Conservation (phyloP, 2,888 invertebrate species). For the Leucophenga montana region DNA sequence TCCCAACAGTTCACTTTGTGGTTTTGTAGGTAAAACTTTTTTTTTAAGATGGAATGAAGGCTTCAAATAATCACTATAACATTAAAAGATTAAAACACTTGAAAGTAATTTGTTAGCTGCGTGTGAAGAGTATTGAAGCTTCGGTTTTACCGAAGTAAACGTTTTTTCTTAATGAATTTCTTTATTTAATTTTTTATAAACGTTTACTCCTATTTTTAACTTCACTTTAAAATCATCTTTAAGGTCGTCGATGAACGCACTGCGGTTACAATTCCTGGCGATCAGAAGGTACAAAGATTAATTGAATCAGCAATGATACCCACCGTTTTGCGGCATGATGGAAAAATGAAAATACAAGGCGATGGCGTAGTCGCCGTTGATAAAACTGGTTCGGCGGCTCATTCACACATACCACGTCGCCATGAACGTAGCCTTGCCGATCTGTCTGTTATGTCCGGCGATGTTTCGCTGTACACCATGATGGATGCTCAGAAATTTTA, state of each 20-base stretch:
- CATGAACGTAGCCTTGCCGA: constrained; percentile 68
- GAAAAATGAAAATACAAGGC: constrained; percentile 64
- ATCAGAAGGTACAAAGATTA: constrained; percentile 69
- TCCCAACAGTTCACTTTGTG: no score
- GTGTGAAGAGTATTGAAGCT: no score
- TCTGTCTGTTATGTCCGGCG: constrained; percentile 71
- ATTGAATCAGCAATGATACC: constrained; percentile 65
- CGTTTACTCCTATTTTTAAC: no score
- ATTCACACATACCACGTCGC: constrained; percentile 45
- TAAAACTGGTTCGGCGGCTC: not conserved
- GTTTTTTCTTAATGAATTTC: no score
- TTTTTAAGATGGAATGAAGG: no score
- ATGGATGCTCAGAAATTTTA: constrained; percentile 73
- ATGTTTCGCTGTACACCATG: constrained; percentile 72
- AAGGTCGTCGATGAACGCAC: constrained; percentile 71
- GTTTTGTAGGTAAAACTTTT: no score
- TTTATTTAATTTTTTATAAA: no score
- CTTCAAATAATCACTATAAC: no score
- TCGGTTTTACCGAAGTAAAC: no score
- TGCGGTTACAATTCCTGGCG: constrained; percentile 68
- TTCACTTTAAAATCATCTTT: not conserved
- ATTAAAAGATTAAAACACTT: no score
- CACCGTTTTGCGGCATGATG: constrained; percentile 70
- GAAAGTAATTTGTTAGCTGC: no score
- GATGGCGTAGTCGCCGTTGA: constrained; percentile 19